Evolutionary conservation across 2,113 vertebrate species (phyloP), one percentile per base, ranked within the genome.

Genomic region (Trogon surrucura): DNA sequence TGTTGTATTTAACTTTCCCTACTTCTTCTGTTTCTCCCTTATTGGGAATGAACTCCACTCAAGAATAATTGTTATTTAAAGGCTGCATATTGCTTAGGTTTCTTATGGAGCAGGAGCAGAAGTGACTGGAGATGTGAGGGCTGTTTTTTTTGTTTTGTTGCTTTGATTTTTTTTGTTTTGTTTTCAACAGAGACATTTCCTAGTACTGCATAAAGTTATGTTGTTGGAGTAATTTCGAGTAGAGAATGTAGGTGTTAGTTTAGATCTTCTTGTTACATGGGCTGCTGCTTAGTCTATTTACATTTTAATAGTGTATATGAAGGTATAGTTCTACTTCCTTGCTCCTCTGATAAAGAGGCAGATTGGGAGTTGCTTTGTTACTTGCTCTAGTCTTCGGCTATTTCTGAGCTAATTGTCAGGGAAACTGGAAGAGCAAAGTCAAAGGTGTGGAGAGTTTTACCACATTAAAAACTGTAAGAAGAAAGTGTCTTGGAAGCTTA

Each of bases 21-120:
- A 56, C 20, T 97, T 88, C 72, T 85, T 84, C 50, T 62, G 53
- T 93, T 97, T 95, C 20, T 84, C 11, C 3, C 17, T 64, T 66
- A 22, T 8, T 93, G 77, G 70, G 48, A 86, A 86, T 64, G 10
- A 64, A 11, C 29, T 91, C 58, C 8, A 8, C 74, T 95, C n/a
- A 84, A 62, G 56, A 95, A 48, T 6, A 50, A 12, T 34, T 90
- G 18, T 72, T 89, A 10, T 44, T 94, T 80, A 71, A 25, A 36
- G 50, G 38, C 51, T 77, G 60, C 3, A 2, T 26, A 8, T 53
- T 70, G 58, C 50, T 89, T 41, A 48, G 20, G 19, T 75, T 96
- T 89, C 54, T 85, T 21, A 62, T 60, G 86, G 77, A 85, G 20
- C 32, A 80, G 86, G 77, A 85, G 20, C 32, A 80, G 66, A 79